Evolutionary conservation across 2,888 invertebrate genomes (phyloP), one percentile per base, ranked within the genome.

Genomic region (Dynastes tityus): DNA sequence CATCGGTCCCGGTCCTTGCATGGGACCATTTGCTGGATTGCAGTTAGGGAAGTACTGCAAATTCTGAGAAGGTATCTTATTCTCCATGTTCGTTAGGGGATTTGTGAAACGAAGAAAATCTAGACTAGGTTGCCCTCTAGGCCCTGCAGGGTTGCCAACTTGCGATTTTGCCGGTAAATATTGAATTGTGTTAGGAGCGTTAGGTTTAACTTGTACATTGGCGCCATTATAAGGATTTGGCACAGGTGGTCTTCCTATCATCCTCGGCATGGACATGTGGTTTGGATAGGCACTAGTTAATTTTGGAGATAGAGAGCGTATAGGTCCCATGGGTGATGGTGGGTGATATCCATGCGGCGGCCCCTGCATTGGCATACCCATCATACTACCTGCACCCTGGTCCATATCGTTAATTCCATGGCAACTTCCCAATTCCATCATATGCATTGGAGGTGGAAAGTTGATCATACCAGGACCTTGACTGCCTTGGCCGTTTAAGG

Each of bases 181-280:
- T 91, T 98, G 98, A 87, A 98, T 98, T 53, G 98, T 98, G 89
- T 98, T 98, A 0, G 98, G 98, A 11, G 98, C 97, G 88, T 96
- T 97, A 9, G 98, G 96, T 89, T 98, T 98, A 37, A 98, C 97
- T 89, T 97, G 96, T 61, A 97, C 95, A 88, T 96, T 98, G 65
- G 95, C 93, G 82, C 94, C 94, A 84, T 94, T 94, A 85, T 93
- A 93, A 1, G 92, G 91, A 85, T 90, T 92, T 8, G 92, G 92
- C 16, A 91, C 91, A 75, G 91, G 92, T 64, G 94, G 93, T 27
- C 92, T 91, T 49, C 93, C 94, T 91, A 92, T 92, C 91, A 93
- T 93, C 74, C 92, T 87, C 78, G 88, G 89, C 87, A 88, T 89
- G 82, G 89, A 87, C 87, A 89, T 89, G 81, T 89, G 89, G 82